Base-by-base conservation (phyloP, 2,888 invertebrate species). In the Acrocera orbiculus region DNA sequence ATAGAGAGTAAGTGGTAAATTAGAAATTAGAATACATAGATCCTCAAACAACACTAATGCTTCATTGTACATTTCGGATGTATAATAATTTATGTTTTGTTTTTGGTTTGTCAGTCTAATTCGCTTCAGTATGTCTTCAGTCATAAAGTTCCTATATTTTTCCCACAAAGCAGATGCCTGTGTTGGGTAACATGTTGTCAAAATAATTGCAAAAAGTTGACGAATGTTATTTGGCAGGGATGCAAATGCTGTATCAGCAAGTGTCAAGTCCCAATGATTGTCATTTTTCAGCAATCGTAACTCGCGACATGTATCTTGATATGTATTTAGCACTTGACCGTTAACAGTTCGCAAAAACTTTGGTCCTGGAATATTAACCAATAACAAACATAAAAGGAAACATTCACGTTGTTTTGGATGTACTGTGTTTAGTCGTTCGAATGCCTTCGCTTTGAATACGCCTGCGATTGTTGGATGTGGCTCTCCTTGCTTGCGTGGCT, bases 401-500 rank as follows among this genome's bases (percentile, higher is more conserved):
- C 47, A 52, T 33, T 52, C 47, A 34, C 40, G 42, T n/a, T n/a
- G n/a, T n/a, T n/a, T n/a, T n/a, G n/a, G n/a, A n/a, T n/a, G 4
- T 16, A 9, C 19, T 19, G 19, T 19, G 19, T 19, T 6, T 6
- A 19, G 19, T 19, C 8, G 19, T 8, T 8, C 19, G 5, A 19
- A 19, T 19, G 19, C 8, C 19, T 19, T 19, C 5, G 19, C 19
- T 19, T 19, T 19, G 19, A 19, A 19, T 19, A 19, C 8, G 19
- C 19, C 19, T 19, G 19, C 8, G 5, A 19, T 19, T 5, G 19
- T n/a, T n/a, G n/a, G n/a, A n/a, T n/a, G n/a, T n/a, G n/a, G n/a
- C n/a, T 5, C 9, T 37, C 47, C 47, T 48, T 45, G 45, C 40
- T 49, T 51, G 15, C 52, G 46, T 34, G 48, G 41, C 44, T 47